Evolutionary conservation across 2,888 invertebrate genomes (phyloP).

Genomic region (Drosophila birchii): DNA sequence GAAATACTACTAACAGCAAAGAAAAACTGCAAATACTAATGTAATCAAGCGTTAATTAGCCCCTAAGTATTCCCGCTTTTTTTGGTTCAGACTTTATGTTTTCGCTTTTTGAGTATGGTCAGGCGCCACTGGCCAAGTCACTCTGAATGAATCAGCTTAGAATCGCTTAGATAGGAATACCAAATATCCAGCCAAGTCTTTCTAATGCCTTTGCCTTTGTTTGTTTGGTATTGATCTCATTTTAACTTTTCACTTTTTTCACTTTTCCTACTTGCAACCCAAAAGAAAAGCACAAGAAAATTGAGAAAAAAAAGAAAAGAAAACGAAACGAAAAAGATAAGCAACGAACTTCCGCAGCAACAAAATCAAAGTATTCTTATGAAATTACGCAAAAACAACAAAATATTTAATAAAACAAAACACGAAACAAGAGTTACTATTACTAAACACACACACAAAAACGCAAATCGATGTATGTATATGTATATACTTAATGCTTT

Average conservation of each 20-base stretch:
- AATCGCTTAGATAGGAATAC: slow-evolving; percentile 24
- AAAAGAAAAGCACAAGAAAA: slow-evolving; percentile 43
- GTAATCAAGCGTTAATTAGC: slow-evolving; percentile 14
- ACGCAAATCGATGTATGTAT: slow-evolving; percentile 27
- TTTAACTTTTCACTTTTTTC: slow-evolving; percentile 35
- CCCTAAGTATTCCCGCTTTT: slow-evolving; percentile 22
- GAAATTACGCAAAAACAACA: slow-evolving; percentile 59
- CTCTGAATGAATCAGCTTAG: slow-evolving; percentile 16
- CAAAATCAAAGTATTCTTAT: slow-evolving; percentile 76
- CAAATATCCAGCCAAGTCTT: slow-evolving; percentile 13
- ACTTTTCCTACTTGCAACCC: slow-evolving; percentile 56
- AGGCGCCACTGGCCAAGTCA: slow-evolving; percentile 4
- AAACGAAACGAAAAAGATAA: slow-evolving; percentile 35
- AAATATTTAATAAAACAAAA: slow-evolving; percentile 50
- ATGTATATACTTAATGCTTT: slow-evolving; percentile 46
- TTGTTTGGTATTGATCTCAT: slow-evolving; percentile 51
- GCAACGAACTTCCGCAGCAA: slow-evolving; percentile 71
- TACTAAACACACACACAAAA: slow-evolving; percentile 25
- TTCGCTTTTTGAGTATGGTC: slow-evolving; percentile 22
- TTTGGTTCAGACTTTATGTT: slow-evolving; percentile 5
- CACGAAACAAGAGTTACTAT: slow-evolving; percentile 59
- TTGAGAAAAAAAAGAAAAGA: slow-evolving; percentile 39
- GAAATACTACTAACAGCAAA: slow-evolving; percentile 17
- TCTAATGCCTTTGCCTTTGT: slow-evolving; percentile 32
- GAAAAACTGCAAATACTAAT: slow-evolving; percentile 14